Conservation (phyloP, 2,113 vertebrate genomes). For the Struthio camelus region DNA sequence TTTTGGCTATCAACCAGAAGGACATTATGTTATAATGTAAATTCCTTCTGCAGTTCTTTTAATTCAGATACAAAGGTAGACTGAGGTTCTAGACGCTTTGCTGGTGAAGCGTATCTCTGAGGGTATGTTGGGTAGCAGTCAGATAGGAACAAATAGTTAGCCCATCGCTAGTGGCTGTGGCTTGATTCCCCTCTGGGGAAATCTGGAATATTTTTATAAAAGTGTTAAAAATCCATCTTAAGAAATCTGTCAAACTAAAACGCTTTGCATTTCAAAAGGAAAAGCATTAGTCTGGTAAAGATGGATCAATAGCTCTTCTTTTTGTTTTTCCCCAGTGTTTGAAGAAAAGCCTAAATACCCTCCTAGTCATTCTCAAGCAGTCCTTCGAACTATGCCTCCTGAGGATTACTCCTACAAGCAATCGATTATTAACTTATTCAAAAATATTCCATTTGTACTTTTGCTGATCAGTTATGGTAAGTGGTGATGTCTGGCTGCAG, state of each 20-base stretch:
- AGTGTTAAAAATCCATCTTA: neutral
- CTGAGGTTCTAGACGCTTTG: neutral
- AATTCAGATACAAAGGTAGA: neutral
- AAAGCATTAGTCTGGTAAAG: neutral
- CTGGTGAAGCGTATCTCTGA: neutral
- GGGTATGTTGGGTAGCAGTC: neutral
- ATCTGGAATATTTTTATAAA: neutral
- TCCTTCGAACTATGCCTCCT: slow-evolving; percentile 10
- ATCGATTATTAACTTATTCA: slow-evolving; percentile 62
- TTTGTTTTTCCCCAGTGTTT: slow-evolving; percentile 43
- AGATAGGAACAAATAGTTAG: neutral
- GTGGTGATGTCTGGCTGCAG: neutral
- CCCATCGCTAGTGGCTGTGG: neutral
- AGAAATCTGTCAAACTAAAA: neutral
- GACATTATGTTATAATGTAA: neutral
- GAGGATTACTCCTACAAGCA: slow-evolving; percentile 66
- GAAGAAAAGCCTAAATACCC: slow-evolving; percentile 67
- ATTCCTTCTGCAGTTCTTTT: neutral
- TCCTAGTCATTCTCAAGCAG: slow-evolving; percentile 64
- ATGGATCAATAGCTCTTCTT: neutral
- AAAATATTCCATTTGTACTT: slow-evolving; percentile 54
- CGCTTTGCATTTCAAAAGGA: neutral
- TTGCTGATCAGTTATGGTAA: slow-evolving; percentile 61
- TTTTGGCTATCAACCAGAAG: neutral
- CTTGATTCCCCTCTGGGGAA: neutral